Evolutionary conservation across 2,888 invertebrate species (phyloP), one percentile per base, ranked within the genome.

Genomic region (Drosophila austrosaltans): DNA sequence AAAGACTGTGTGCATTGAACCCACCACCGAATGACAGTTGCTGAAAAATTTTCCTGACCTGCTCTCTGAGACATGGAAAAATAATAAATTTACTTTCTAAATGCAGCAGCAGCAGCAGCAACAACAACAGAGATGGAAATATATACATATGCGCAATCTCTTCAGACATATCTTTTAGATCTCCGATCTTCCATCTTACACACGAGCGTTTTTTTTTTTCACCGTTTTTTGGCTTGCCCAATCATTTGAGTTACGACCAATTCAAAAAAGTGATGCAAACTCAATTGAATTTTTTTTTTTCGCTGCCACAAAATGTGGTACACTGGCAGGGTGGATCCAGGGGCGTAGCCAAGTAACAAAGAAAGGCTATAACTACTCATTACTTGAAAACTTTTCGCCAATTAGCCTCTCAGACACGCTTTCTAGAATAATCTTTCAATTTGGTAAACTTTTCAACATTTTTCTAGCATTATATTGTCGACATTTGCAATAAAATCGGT

Each of bases 31-130:
- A 79, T 85, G 89, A 89, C 88, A 89, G 72, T 78, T 85, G 86
- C 78, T 85, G 73, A 85, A 66, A 77, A 66, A 77, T 85, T 82
- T 82, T 76, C 72, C 89, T 87, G 89, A 89, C 89, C 86, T 71
- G 48, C 53, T 16, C 16, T 16, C 16, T 57, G 53, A 22, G 63
- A 6, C 53, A 44, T 48, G 39, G 28, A 40, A 40, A 60, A 63
- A 68, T 64, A 72, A 61, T 72, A 87, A 72, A 82, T 66, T 85
- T 82, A 89, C 85, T 85, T 85, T 85, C 84, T 85, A 85, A 85
- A 89, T 67, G 86, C 59, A 74, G 75, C 72, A 60, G 56, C 61
- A 40, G 10, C 44, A 67, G 69, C 64, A 69, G 72, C 71, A 40
- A 64, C 48, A 62, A 48, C 22, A 25, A 3, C 36, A 53, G 5